These are phyloP conservation scores for Psylliodes chrysocephalus DNA, from an alignment of 2,888 invertebrate genomes.

Conservation along the genomic window DNA sequence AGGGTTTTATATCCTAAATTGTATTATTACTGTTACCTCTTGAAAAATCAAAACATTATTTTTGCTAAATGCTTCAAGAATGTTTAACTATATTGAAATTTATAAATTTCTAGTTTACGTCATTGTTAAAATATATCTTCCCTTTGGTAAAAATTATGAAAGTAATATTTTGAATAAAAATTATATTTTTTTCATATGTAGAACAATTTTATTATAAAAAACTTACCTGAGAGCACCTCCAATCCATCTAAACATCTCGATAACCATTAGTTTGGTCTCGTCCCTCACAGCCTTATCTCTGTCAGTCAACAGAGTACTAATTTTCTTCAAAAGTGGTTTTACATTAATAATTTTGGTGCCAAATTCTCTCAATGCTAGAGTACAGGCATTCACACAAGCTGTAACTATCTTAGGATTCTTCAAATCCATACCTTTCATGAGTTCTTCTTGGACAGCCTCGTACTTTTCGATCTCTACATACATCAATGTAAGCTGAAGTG, in stretches of 20 bases:
- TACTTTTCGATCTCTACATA: constrained; percentile 96
- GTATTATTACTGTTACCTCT: no score
- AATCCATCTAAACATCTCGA: constrained; percentile 86
- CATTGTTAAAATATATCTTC: no score
- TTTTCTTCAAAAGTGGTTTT: constrained; percentile 89
- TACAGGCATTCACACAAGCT: constrained; percentile 81
- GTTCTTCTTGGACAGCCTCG: constrained; percentile 88
- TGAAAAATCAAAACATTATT: no score
- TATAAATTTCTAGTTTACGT: no score
- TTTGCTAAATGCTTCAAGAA: no score
- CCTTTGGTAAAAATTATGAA: no score
- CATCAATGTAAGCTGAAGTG: constrained; percentile 89
- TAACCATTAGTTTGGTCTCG: constrained; percentile 89
- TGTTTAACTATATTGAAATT: no score
- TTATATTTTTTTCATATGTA: no score
- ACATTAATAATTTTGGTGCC: constrained; percentile 91
- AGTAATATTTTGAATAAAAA: no score
- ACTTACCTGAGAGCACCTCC: constrained; percentile 59
- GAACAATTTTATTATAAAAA: no score
- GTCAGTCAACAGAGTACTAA: constrained; percentile 86
- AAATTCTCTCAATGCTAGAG: constrained; percentile 85
- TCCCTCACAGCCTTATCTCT: constrained; percentile 92
- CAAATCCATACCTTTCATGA: constrained; percentile 92
- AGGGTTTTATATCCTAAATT: no score
- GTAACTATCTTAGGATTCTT: constrained; percentile 96